Base-by-base conservation (phyloP, 2,113 vertebrate species). In the Gadus chalcogrammus region DNA sequence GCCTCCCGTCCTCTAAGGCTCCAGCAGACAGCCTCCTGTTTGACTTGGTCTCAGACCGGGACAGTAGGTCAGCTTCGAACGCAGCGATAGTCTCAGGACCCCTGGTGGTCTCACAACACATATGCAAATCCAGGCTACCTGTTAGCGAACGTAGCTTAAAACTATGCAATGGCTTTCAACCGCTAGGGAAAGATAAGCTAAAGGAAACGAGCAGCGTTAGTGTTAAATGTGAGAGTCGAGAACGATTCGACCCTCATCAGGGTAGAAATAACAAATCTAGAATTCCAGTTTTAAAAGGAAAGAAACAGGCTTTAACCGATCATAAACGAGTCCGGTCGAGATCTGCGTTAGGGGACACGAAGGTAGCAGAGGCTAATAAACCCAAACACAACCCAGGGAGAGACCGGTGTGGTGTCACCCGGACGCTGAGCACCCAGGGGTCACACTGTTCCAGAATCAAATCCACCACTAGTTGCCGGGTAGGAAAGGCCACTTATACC, bases 101-200 rank as follows among this genome's bases (percentile, higher is more conserved):
- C 83, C 91, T 90, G 89, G 89, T 94, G 64, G 65, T 85, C 0
- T 63, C 93, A 92, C 89, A 82, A 77, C 85, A 90, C 88, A 92
- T 91, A 88, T 91, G 84, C 89, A 96, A 93, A 84, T 98, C 97
- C 85, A 97, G 93, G 85, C 92, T 98, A 88, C 97, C 96, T 18
- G 76, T 98, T 84, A 96, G 95, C 85, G 91, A 91, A 64, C 88
- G 88, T 82, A 84, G 85, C 77, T 88, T 79, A 88, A 88, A 92
- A 87, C 85, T 79, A 87, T 83, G 88, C 85, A 92, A 82, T 80
- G 91, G 91, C 78, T 92, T 66, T 81, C 88, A 74, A 77, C 83
- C 80, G 82, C 74, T 71, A 68, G 79, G 77, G 78, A 89, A 84
- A 85, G 84, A 86, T 72, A 93, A 89, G 85, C 75, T 13, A 58